These are phyloP conservation scores for Callipepla californica DNA, from an alignment of 2,113 vertebrate species.

Conservation along the genomic window DNA sequence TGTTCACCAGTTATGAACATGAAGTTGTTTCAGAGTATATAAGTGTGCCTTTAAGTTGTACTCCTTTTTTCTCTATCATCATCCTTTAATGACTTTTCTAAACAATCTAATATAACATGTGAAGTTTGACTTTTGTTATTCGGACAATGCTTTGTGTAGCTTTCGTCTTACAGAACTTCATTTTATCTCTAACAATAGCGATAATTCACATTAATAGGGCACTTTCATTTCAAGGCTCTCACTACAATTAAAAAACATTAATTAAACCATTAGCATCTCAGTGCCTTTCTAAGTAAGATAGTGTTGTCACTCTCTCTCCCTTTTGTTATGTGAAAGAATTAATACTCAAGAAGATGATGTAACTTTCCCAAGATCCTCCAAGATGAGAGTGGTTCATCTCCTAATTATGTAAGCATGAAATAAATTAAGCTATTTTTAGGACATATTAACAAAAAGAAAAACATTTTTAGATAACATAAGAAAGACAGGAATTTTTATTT, in stretches of 20 bases:
- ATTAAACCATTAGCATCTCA: not conserved
- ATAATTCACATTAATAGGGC: not conserved
- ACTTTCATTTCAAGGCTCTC: not conserved
- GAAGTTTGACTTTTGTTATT: not conserved
- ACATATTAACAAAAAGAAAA: not conserved
- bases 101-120: not conserved
- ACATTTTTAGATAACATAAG: not conserved
- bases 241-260: not conserved
- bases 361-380: not conserved
- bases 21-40: not conserved
- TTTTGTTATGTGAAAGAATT: not conserved
- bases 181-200: not conserved
- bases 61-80: not conserved
- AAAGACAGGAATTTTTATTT: not conserved
- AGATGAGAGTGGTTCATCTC: not conserved
- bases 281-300: not conserved
- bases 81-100: not conserved
- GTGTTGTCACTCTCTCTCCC: not conserved
- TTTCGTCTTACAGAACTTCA: not conserved
- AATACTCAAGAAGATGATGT: not conserved
- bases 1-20: not conserved
- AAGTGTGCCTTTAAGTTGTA: not conserved
- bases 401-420: not conserved
- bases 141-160: not conserved
- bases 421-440: not conserved